Conservation (phyloP, 2,888 invertebrate species). For the Drosophila vallismaia region DNA sequence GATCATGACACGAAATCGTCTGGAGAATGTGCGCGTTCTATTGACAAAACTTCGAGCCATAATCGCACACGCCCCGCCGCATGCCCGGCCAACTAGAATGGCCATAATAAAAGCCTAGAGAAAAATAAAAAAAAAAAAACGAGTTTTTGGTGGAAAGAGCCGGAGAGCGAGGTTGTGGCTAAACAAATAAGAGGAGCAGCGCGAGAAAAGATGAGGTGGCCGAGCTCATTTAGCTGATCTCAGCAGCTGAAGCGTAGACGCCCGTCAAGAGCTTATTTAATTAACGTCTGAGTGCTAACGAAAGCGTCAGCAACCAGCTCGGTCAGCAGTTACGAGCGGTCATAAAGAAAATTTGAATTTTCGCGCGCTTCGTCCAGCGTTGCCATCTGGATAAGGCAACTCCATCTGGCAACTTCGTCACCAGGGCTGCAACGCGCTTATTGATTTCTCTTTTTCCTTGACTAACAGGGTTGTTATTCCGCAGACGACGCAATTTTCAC, state of each 20-base stretch:
- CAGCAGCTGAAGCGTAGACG: slow-evolving; percentile 44
- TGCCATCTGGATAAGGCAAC: not conserved
- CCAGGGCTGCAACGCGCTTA: slow-evolving; percentile 20
- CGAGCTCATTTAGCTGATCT: slow-evolving; percentile 60
- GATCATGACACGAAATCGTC: slow-evolving; percentile 64
- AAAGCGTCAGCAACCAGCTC: slow-evolving; percentile 42
- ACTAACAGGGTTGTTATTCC: slow-evolving; percentile 54
- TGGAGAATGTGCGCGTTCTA: slow-evolving; percentile 46
- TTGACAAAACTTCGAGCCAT: slow-evolving; percentile 68
- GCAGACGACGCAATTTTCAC: slow-evolving; percentile 59
- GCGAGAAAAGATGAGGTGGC: slow-evolving; percentile 10
- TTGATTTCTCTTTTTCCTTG: slow-evolving; percentile 59
- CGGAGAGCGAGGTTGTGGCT: slow-evolving; percentile 24
- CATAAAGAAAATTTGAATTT: slow-evolving; percentile 9
- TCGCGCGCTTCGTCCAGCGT: not conserved
- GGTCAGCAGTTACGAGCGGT: slow-evolving; percentile 16
- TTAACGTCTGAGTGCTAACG: slow-evolving; percentile 61
- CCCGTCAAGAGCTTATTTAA: slow-evolving; percentile 63
- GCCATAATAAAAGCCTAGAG: slow-evolving; percentile 44
- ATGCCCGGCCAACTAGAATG: slow-evolving; percentile 36
- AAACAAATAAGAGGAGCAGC: slow-evolving; percentile 38
- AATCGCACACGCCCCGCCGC: slow-evolving; percentile 55
- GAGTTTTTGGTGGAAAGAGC: slow-evolving; percentile 54
- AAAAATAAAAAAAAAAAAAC: slow-evolving; percentile 56
- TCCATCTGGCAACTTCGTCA: slow-evolving; percentile 3